Conservation (phyloP, 2,113 vertebrate species). For the Apistogramma diplotaenia region DNA sequence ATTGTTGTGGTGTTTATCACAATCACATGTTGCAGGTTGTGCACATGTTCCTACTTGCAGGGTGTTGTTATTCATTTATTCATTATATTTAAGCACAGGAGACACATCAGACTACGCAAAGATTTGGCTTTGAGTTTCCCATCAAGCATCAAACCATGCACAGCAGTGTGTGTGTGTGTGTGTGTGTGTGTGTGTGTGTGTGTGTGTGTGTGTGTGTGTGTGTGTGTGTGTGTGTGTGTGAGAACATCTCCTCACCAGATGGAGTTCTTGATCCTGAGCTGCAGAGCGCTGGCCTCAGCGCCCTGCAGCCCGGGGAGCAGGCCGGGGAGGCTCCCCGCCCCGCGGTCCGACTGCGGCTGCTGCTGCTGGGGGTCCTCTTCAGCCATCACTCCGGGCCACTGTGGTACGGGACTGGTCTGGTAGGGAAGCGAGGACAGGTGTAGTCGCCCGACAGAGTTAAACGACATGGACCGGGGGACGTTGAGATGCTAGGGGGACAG, state of each 20-base stretch:
- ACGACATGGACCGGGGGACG: constrained; percentile 79
- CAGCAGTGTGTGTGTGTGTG: neutral
- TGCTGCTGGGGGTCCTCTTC: constrained; percentile 82
- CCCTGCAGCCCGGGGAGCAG: constrained; percentile 87
- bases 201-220: neutral
- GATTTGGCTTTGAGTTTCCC: too few species aligned
- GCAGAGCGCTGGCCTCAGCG: constrained; percentile 86
- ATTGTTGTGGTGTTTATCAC: neutral
- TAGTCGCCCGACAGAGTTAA: constrained; percentile 70
- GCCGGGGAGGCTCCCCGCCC: constrained; percentile 77
- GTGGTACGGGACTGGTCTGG: constrained; percentile 32
- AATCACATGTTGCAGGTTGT: neutral
- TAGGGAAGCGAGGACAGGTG: constrained; percentile 13
- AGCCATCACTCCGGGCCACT: constrained; percentile 79
- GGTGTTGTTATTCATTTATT: neutral
- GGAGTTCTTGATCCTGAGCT: constrained; percentile 92
- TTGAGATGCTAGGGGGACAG: constrained; percentile 66
- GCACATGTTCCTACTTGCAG: neutral
- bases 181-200: neutral
- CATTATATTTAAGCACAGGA: neutral
- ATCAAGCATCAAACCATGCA: neutral
- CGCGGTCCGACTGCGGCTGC: constrained; percentile 65
- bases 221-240: neutral
- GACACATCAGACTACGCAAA: neutral
- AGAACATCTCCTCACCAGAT: constrained; percentile 85